phyloP scores from a whole-genome alignment of 2,888 invertebrate genomes.

The Tiliacea aurago region DNA sequence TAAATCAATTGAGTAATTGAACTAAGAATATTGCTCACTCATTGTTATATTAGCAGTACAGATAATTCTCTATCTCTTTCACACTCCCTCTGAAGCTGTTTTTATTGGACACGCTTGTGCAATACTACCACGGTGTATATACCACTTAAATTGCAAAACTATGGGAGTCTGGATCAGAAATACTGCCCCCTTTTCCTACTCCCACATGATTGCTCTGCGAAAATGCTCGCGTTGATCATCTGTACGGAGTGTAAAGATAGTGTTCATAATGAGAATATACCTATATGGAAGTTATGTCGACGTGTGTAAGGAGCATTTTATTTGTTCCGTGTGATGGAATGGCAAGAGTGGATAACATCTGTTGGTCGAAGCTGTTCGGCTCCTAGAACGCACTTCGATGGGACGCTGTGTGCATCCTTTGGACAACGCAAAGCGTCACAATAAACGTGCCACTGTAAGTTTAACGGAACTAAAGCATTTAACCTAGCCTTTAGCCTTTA shows the following conservation, averaged over 20 bases:
- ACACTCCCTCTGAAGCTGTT: background rate
- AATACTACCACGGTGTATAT: background rate
- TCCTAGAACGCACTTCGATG: slow-evolving; percentile 15
- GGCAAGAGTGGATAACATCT: slow-evolving; percentile 11
- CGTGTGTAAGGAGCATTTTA: background rate
- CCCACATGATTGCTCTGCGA: background rate
- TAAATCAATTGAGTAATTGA: background rate
- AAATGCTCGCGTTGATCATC: background rate
- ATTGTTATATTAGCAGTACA: background rate
- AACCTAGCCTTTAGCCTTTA: slow-evolving; percentile 3
- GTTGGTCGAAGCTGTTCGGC: slow-evolving; percentile 20
- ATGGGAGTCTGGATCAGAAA: background rate
- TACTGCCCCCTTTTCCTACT: background rate
- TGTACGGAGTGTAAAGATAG: background rate
- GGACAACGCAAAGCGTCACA: slow-evolving; percentile 21
- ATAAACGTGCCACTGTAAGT: slow-evolving; percentile 36
- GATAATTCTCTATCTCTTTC: background rate
- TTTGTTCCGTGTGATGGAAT: background rate
- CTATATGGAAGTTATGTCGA: background rate
- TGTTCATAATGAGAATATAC: background rate
- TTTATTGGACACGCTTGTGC: slow-evolving; percentile 1
- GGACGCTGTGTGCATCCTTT: slow-evolving; percentile 1
- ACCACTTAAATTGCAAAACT: background rate
- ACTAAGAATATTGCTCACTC: background rate
- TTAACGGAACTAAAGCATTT: slow-evolving; percentile 13